Percentiles rank a stretch among this genome's conserved stretches.
Evolutionary conservation across 2,113 vertebrate species (phyloP).

Genomic region (Upupa epops): DNA sequence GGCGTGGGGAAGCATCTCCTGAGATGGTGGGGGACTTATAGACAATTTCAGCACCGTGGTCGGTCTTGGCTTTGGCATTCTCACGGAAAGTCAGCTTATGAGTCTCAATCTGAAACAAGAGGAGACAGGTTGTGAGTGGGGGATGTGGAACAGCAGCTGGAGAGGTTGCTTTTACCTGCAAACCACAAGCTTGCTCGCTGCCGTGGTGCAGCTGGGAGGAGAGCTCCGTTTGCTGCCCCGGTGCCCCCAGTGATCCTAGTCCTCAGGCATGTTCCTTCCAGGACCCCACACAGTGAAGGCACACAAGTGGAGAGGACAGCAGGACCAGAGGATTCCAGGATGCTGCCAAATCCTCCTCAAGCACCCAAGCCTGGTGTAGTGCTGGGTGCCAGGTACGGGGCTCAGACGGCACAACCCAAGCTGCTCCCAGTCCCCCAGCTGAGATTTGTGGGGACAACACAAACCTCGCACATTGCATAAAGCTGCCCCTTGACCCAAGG

Average conservation of each 20-base stretch:
- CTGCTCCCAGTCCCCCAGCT: background rate
- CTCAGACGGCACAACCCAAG: background rate
- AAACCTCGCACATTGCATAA: fast-evolving
- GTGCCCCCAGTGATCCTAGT: background rate
- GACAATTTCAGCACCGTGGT: conserved; percentile 96
- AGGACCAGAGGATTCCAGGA: background rate
- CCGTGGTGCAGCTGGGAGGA: background rate
- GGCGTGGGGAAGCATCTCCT: conserved; percentile 88
- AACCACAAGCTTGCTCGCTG: fast-evolving
- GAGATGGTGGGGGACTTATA: conserved; percentile 85
- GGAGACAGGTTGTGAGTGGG: background rate
- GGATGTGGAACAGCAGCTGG: fast-evolving
- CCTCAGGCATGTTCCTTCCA: background rate
- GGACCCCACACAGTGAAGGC: fast-evolving
- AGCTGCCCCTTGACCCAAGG: background rate
- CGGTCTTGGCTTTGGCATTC: conserved; percentile 95
- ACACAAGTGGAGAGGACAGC: background rate
- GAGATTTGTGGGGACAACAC: fast-evolving
- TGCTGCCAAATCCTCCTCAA: background rate
- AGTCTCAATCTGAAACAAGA: conserved; percentile 84
- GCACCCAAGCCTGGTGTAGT: fast-evolving
- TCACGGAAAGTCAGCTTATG: conserved; percentile 97
- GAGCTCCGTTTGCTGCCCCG: fast-evolving
- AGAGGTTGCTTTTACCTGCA: background rate
- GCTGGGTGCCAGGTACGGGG: background rate